Percentiles rank a stretch among this genome's conserved stretches.
Evolutionary conservation across 2,888 invertebrate species (phyloP).

Genomic region (Seladonia tumulorum): DNA sequence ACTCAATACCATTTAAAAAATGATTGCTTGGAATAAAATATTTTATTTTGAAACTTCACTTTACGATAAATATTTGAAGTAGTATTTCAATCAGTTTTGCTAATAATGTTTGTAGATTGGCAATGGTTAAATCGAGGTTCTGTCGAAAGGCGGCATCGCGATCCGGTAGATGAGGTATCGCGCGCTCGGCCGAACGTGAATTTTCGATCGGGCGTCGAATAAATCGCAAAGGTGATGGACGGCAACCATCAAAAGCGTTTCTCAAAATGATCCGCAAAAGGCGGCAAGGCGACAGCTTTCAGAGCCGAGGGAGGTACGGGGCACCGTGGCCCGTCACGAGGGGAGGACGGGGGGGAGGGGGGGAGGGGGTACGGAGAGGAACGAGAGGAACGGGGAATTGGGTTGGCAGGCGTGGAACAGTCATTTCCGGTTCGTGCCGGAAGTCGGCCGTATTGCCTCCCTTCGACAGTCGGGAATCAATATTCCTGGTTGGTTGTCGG

Average conservation of each 20-base stretch:
- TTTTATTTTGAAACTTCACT: too few relatives aligned
- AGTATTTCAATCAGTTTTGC: neutral
- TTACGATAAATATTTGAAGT: neutral
- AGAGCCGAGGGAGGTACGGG: neutral
- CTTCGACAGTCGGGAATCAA: slow-evolving; percentile 68
- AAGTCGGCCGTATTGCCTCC: slow-evolving; percentile 76
- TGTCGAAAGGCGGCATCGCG: neutral
- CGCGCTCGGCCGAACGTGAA: neutral
- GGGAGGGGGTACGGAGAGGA: neutral
- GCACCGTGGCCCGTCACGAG: slow-evolving; percentile 13
- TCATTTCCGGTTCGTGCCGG: slow-evolving; percentile 79
- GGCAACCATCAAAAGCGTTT: slow-evolving; percentile 36
- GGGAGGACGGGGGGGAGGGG: slow-evolving; percentile 1
- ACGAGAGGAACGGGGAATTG: slow-evolving; percentile 60
- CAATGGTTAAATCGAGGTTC: neutral
- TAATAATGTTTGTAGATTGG: neutral
- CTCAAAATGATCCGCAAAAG: slow-evolving; percentile 47
- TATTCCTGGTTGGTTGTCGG: slow-evolving; percentile 55
- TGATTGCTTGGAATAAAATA: too few relatives aligned
- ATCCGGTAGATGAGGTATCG: neutral
- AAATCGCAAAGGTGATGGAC: neutral
- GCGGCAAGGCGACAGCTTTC: slow-evolving; percentile 30
- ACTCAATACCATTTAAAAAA: too few relatives aligned
- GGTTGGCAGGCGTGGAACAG: slow-evolving; percentile 76
- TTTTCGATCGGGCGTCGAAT: neutral